phyloP scores from a whole-genome alignment of 2,888 invertebrate species.

The Dryadula phaetusa region DNA sequence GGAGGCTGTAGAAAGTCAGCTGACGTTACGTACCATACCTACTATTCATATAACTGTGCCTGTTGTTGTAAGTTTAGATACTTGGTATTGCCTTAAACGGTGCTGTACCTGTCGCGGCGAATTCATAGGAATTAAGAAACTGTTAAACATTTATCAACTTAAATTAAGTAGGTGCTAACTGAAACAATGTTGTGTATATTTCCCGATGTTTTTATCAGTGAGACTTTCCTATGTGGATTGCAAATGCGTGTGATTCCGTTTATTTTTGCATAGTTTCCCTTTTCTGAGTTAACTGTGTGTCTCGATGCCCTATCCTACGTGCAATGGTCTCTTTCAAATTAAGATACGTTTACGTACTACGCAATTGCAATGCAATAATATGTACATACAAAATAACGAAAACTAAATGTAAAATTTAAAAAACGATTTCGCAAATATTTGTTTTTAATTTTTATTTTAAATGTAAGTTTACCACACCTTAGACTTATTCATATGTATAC shows the following conservation, averaged over 20 bases:
- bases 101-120: slow-evolving; percentile 3
- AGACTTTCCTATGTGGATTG: neutral
- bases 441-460: no score
- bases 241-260: no score
- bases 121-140: slow-evolving; percentile 12
- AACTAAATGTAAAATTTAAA: neutral
- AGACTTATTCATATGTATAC: no score
- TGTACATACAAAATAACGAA: neutral
- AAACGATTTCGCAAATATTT: neutral
- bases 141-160: slow-evolving; percentile 5
- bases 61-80: slow-evolving; percentile 18
- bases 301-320: neutral
- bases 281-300: neutral
- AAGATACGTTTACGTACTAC: neutral
- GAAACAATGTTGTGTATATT: neutral
- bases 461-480: no score
- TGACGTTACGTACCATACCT: slow-evolving; percentile 12
- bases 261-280: neutral
- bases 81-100: slow-evolving; percentile 16
- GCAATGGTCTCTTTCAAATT: neutral
- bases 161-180: neutral
- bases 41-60: slow-evolving; percentile 11
- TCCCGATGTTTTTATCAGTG: neutral
- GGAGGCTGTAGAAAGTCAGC: slow-evolving; percentile 20
- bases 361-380: no score